phyloP scores from a whole-genome alignment of 2,113 vertebrate genomes.

The Zosterops hypoxanthus region DNA sequence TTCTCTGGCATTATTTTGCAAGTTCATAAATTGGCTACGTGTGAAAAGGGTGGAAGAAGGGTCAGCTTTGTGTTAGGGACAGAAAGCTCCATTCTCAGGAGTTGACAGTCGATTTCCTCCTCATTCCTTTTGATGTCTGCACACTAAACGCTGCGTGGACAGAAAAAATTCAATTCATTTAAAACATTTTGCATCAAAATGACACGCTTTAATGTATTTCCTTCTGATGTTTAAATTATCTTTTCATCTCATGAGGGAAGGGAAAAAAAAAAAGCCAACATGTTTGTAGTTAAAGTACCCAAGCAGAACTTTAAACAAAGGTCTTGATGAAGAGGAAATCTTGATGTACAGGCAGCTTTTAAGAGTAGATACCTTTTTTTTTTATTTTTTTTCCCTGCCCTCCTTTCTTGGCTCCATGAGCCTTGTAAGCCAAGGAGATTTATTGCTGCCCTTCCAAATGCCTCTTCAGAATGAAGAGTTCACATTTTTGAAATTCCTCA shows the following conservation, averaged over 20 bases:
- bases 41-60: neutral
- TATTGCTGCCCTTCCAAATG: constrained; percentile 41
- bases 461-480: constrained; percentile 48
- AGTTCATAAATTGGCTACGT: neutral
- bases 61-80: constrained; percentile 26
- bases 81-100: neutral
- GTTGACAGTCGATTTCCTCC: constrained; percentile 40
- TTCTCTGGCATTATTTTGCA: neutral
- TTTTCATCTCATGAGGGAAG: constrained; percentile 4
- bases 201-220: constrained; percentile 57
- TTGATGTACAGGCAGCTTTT: neutral
- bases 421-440: constrained; percentile 38
- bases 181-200: constrained; percentile 66
- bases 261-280: neutral
- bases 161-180: constrained; percentile 55
- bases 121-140: constrained; percentile 55
- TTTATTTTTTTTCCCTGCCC: no score
- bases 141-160: neutral
- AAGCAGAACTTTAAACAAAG: constrained; percentile 31
- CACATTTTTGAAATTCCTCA: constrained; percentile 66
- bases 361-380: neutral
- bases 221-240: constrained; percentile 60
- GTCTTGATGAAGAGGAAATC: constrained; percentile 28
- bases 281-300: constrained; percentile 47
- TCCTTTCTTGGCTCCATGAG: neutral